Conservation (phyloP, 2,888 invertebrate species). For the Ditula angustiorana region DNA sequence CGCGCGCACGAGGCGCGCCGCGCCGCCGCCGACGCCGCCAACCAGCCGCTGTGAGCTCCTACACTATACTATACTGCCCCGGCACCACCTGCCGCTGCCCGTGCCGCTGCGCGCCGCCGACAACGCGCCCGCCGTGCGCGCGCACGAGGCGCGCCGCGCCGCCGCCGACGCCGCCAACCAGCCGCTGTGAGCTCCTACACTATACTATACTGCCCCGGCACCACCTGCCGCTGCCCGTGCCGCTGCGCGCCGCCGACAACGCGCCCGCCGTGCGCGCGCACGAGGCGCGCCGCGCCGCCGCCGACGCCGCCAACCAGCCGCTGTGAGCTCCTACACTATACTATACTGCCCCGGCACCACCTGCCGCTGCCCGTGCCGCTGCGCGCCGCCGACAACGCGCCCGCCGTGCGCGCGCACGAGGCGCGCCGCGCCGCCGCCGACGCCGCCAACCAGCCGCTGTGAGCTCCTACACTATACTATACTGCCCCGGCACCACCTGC, state of each 20-base stretch:
- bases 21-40: too few relatives aligned
- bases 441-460: slow-evolving; percentile 86
- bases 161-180: slow-evolving; percentile 88
- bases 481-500: slow-evolving; percentile 95
- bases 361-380: slow-evolving; percentile 95
- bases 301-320: slow-evolving; percentile 86
- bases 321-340: too few relatives aligned
- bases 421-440: slow-evolving; percentile 87
- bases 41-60: neutral
- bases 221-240: slow-evolving; percentile 94
- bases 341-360: slow-evolving; percentile 95
- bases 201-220: too few relatives aligned
- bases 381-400: slow-evolving; percentile 91
- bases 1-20: too few relatives aligned
- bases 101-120: slow-evolving; percentile 93
- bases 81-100: slow-evolving; percentile 94
- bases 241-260: slow-evolving; percentile 92
- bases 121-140: slow-evolving; percentile 90
- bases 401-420: slow-evolving; percentile 90
- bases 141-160: slow-evolving; percentile 88
- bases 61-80: too few relatives aligned
- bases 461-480: too few relatives aligned
- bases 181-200: slow-evolving; percentile 84
- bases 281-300: slow-evolving; percentile 87
- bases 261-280: slow-evolving; percentile 90